Evolutionary conservation across 1,140 invertebrate species (phyloP).

Genomic region (Drosophila tristis): DNA sequence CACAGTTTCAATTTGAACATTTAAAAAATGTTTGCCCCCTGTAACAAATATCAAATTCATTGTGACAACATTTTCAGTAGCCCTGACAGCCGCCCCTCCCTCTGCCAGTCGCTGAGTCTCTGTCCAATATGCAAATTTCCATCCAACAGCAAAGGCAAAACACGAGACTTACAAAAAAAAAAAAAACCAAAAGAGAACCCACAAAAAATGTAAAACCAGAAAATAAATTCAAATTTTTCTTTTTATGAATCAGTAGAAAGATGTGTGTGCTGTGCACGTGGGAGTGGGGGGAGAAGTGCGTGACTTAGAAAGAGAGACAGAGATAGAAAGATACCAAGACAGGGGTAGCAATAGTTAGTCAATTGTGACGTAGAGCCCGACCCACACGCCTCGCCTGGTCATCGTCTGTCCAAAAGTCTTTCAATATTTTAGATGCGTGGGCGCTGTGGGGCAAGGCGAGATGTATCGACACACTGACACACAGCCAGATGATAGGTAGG

Average conservation of each 20-base stretch:
- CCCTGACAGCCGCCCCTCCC: not conserved
- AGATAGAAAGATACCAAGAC: conserved; percentile 22
- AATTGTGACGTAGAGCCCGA: conserved; percentile 16
- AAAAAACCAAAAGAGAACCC: conserved; percentile 38
- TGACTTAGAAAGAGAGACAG: conserved; percentile 46
- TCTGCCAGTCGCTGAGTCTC: conserved; percentile 23
- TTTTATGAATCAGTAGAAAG: conserved; percentile 71
- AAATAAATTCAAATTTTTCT: conserved; percentile 45
- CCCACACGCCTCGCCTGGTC: conserved; percentile 26
- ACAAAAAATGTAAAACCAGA: conserved; percentile 52
- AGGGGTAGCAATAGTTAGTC: not conserved
- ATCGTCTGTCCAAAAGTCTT: conserved; percentile 57
- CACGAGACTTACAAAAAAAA: not conserved
- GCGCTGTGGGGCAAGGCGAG: conserved; percentile 38
- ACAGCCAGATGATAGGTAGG: conserved; percentile 32
- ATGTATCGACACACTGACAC: conserved; percentile 59
- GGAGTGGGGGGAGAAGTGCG: conserved; percentile 10
- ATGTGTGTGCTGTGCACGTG: conserved; percentile 8
- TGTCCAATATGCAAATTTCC: conserved; percentile 65
- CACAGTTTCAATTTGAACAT: conserved; percentile 28
- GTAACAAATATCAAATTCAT: conserved; percentile 18
- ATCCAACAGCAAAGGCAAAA: not conserved
- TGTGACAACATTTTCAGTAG: conserved; percentile 17
- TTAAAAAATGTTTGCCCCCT: conserved; percentile 22
- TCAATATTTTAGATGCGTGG: conserved; percentile 76